Evolutionary conservation across 1,140 invertebrate genomes (phyloP).

Genomic region (Holcopasites calliopsidis): DNA sequence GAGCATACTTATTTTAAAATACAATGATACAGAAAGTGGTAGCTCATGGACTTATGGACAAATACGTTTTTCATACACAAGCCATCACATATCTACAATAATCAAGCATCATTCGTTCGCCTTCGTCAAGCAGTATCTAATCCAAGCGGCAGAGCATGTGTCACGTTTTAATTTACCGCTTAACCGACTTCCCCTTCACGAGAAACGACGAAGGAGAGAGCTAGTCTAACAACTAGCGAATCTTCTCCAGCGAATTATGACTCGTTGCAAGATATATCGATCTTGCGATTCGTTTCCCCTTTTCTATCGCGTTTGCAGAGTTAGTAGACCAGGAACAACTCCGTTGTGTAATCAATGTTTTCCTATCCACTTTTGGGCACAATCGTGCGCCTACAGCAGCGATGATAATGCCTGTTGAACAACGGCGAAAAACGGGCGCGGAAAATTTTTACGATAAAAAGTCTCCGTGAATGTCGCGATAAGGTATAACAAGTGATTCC

Average conservation of each 20-base stretch:
- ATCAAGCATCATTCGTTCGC: background rate
- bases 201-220: background rate
- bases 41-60: background rate
- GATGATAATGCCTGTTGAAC: constrained; percentile 29
- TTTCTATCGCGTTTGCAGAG: too few species aligned
- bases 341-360: too few species aligned
- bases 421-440: background rate
- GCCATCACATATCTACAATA: background rate
- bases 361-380: background rate
- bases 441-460: constrained; percentile 63
- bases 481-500: constrained; percentile 16
- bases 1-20: background rate
- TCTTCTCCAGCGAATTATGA: background rate
- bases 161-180: background rate
- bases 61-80: background rate
- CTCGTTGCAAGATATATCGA: background rate
- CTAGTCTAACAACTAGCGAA: background rate
- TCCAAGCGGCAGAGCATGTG: background rate
- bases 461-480: constrained; percentile 37
- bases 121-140: background rate
- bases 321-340: too few species aligned
- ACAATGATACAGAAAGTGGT: background rate
- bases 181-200: background rate
- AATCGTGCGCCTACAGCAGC: background rate
- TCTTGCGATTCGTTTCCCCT: too few species aligned